These are phyloP conservation scores for Dynastes grantii DNA, from an alignment of 2,888 invertebrate genomes.

Conservation along the genomic window DNA sequence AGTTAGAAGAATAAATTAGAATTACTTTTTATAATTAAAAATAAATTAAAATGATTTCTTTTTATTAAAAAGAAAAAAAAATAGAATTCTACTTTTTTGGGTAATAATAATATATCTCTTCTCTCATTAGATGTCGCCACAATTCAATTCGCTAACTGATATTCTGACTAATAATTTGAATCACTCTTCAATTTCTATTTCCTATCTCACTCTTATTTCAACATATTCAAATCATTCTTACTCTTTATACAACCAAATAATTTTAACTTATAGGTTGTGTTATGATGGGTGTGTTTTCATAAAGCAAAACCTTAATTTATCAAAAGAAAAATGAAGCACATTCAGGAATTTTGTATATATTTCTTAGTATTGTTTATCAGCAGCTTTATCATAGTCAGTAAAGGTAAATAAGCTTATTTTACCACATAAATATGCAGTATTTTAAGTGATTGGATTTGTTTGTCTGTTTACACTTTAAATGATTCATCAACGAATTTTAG, in stretches of 20 bases:
- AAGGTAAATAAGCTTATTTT: neutral
- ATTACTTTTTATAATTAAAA: too few species aligned
- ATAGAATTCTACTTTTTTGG: too few species aligned
- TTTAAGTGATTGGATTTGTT: too few species aligned
- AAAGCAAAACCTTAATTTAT: neutral
- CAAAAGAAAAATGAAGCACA: constrained; percentile 7
- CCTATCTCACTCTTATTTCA: neutral
- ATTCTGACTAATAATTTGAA: constrained; percentile 4
- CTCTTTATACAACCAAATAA: constrained; percentile 2
- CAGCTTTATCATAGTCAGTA: neutral
- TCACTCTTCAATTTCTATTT: neutral
- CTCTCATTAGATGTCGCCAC: neutral
- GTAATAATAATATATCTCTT: neutral
- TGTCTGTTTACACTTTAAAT: neutral
- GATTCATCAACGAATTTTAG: constrained; percentile 30
- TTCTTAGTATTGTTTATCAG: neutral
- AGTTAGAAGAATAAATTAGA: too few species aligned
- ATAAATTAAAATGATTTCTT: too few species aligned
- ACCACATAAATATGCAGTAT: neutral
- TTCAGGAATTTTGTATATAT: neutral
- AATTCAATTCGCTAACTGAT: neutral
- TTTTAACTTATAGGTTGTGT: constrained; percentile 8
- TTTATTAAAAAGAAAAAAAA: too few species aligned
- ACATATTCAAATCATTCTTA: neutral
- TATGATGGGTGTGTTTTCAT: constrained; percentile 28